Evolutionary conservation across 2,113 vertebrate genomes (phyloP).

Genomic region (Fulmarus glacialis): DNA sequence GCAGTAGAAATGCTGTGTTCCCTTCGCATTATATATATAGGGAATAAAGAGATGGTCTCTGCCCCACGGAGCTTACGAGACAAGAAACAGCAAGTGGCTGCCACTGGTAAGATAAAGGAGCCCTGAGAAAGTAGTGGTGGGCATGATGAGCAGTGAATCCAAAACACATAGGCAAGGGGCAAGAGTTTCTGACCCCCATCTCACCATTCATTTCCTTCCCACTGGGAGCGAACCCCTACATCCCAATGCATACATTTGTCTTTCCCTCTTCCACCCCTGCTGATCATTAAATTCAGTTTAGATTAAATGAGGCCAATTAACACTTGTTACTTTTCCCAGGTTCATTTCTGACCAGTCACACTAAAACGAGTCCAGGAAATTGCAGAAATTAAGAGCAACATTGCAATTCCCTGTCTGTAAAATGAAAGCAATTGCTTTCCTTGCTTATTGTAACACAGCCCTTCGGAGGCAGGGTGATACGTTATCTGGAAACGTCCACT

Average conservation of each 20-base stretch:
- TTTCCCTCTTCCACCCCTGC: neutral
- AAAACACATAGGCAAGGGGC: neutral
- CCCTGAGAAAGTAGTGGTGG: neutral
- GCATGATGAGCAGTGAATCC: neutral
- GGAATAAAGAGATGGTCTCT: neutral
- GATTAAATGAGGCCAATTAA: neutral
- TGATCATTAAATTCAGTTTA: neutral
- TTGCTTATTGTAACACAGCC: neutral
- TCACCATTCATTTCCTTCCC: neutral
- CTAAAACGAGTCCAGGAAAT: neutral
- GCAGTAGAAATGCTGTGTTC: neutral
- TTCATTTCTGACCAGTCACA: neutral
- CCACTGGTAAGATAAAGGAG: neutral
- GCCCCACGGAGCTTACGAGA: neutral
- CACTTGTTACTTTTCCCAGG: neutral
- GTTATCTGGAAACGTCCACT: neutral
- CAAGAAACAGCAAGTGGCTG: neutral
- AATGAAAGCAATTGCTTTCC: neutral
- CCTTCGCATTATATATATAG: neutral
- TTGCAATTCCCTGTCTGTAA: neutral
- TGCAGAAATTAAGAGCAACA: neutral
- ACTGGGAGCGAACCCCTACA: neutral
- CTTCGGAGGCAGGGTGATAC: neutral
- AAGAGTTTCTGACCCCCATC: neutral
- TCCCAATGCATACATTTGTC: neutral